Conservation (phyloP, 2,113 vertebrate species). For the Sula dactylatra region DNA sequence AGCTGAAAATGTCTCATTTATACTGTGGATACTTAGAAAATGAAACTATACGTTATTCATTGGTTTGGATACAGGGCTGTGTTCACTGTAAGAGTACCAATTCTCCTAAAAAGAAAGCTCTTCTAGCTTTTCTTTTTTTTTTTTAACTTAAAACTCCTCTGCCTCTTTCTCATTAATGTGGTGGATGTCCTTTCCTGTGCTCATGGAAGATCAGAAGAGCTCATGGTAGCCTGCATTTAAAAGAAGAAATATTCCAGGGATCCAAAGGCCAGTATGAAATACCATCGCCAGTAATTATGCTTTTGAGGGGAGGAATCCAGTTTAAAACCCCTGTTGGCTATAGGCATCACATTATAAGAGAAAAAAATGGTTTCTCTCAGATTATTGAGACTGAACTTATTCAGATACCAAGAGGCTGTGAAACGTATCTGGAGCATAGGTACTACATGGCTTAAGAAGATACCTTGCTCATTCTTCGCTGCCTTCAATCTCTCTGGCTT, state of each 20-base stretch:
- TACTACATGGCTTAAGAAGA: background rate
- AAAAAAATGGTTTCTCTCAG: background rate
- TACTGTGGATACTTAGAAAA: background rate
- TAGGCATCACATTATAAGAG: background rate
- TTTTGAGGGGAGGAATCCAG: background rate
- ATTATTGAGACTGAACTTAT: fast-evolving
- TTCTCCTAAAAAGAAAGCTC: background rate
- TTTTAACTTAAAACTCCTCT: background rate
- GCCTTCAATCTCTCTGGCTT: background rate
- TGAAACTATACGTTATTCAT: background rate
- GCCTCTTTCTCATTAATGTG: background rate
- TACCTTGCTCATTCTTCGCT: background rate
- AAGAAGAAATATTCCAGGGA: background rate
- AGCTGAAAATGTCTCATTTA: background rate
- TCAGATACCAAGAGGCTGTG: background rate
- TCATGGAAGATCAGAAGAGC: background rate
- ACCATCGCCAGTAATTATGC: background rate
- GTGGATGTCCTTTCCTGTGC: background rate
- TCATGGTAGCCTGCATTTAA: background rate
- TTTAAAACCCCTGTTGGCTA: background rate
- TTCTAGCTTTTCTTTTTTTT: background rate
- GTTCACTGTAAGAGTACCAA: background rate
- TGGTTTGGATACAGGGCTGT: background rate
- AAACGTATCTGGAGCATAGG: fast-evolving
- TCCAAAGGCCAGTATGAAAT: background rate